Evolutionary conservation across 2,797 vertebrate genomes (phyloP), one percentile per base, ranked within the genome.

Genomic region (Malacoraja senta): DNA sequence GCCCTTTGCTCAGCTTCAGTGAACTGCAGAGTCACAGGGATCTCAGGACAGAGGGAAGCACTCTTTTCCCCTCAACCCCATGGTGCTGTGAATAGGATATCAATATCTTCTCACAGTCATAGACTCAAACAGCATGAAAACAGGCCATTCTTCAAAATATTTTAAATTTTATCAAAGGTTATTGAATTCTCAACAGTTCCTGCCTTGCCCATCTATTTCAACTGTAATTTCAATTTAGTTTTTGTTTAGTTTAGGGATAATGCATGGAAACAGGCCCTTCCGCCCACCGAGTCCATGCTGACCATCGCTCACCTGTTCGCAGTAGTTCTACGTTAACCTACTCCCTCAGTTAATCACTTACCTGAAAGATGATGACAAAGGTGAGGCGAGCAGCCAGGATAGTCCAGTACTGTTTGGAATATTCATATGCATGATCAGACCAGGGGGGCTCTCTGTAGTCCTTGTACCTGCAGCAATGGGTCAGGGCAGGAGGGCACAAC

Each of bases 281-380:
- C 0, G 44, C 44, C 44, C 44, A 53, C 6, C 44, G 4, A 7
- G 4, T 53, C 44, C 44, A 53, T 53, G 44, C 44, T 6, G 44
- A 53, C 44, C 44, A 44, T 44, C 44, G 44, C 44, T 44, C 44
- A 44, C 44, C 44, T 44, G 44, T 44, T 44, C 44, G 44, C 44
- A 53, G 44, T 7, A 53, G 44, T 7, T 53, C 44, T 53, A 53
- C 4, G 44, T 53, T 53, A 53, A 53, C 44, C 44, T 4, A 53
- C 44, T 53, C 44, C 44, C 44, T 53, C 44, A 53, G 44, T 44
- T 19, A 2, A 24, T 2, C 21, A 93, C 95, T 96, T 96, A 99
- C 99, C 98, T 99, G 99, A 94, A 99, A 99, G 32, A 99, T 97
- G 94, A 99, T 98, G 68, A 99, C 98, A 94, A 99, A 99, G 35